Evolutionary conservation across 53 echinoderm and acorn worm species (phyloP), one percentile per base, ranked within the genome.

Genomic region (Mesocentrotus franciscanus): DNA sequence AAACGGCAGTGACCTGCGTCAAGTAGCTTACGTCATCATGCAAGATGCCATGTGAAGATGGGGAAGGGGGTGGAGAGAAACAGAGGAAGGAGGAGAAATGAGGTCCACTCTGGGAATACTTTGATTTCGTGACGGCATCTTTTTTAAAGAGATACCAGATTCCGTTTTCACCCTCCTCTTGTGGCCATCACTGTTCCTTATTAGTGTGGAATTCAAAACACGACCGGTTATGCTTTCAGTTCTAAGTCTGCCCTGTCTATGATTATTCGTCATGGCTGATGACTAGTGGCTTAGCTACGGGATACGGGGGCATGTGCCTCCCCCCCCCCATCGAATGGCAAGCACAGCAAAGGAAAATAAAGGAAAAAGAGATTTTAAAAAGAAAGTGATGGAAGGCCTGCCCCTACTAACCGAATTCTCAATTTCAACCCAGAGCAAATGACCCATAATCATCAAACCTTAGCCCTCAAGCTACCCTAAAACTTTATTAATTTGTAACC

Each of bases 201-300:
- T 81, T 42, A 39, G 15, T 0, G 17, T 81, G 81, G 81, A 81
- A 81, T 81, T 81, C 39, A 81, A 81, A 36, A 81, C 81, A 39
- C 81, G 42, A 36, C 81, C 36, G 81, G 81, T 81, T 42, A 81
- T 81, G 81, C 42, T 81, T 81, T 27, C 81, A 42, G 6, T 81
- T 81, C 42, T 42, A 81, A 42, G 39, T 42, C 17, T 42, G 18
- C 12, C 42, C 81, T 42, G 20, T 64, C 49, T 49, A 4, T 13
- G 74, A 22, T 68, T 68, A 74, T 74, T 74, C 32, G 30, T 29
- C 74, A 30, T 74, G 74, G 30, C 49, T 49, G 49, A 74, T 9
- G 71, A 18, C 16, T 30, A 74, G 10, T 68, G 8, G 24, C 26
- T 22, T 22, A 68, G 68, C 26, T 26, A 68, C 24, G 24, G 68